Base-by-base conservation (phyloP, 2,797 vertebrate genomes). In the Okamejei kenojei region DNA sequence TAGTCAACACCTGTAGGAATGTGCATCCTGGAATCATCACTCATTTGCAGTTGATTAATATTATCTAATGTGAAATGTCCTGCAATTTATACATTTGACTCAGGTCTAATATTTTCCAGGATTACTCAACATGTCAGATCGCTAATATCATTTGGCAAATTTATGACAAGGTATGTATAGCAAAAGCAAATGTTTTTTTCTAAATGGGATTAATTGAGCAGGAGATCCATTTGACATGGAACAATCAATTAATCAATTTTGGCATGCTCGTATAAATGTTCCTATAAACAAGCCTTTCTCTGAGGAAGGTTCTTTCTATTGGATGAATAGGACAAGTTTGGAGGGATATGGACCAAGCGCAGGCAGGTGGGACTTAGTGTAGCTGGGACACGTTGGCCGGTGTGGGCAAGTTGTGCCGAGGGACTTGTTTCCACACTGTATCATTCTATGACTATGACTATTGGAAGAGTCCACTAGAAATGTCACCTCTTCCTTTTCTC, bases 141-240 rank as follows among this genome's bases (percentile, higher is more conserved):
- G 32, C 35, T 21, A 88, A 88, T 68, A 35, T 88, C 81, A n/a
- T 61, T n/a, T 84, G 54, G 11, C 81, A 84, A 84, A 84, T 61
- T 84, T 15, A 29, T 84, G 81, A 61, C 81, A 84, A 54, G 54
- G 58, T 61, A 61, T 84, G 26, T 61, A 21, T 32, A 9, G 68
- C n/a, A 63, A 29, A 73, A 88, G 35, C 61, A 35, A 68, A 88
- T 68, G n/a, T n/a, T n/a, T 32, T 63, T 86, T 86, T 63, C n/a
- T 17, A 54, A 88, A 88, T 88, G n/a, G 19, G 61, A 88, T 88
- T 65, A 88, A 88, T 68, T 88, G 61, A 68, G 84, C 15, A 88
- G 35, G 68, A 21, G 84, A 68, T 88, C 7, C 17, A 35, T 88
- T 88, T 68, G n/a, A 32, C 61, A 32, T 68, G 84, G 84, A 35